These are phyloP conservation scores for Pachypanchax playfairii DNA, from an alignment of 2,113 vertebrate genomes.

Conservation along the genomic window DNA sequence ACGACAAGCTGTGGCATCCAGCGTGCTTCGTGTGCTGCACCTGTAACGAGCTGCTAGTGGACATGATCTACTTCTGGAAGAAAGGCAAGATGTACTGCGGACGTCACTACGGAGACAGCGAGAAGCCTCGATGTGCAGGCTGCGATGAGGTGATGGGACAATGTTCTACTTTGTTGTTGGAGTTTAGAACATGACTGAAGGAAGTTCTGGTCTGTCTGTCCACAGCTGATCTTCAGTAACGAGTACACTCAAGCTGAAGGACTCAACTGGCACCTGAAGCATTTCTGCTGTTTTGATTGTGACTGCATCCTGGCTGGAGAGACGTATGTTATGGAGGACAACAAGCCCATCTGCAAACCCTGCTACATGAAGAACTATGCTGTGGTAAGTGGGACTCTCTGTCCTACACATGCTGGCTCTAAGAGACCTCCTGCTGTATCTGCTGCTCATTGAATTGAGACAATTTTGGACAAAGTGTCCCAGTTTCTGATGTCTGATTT, in stretches of 20 bases:
- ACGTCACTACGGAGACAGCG: slow-evolving; percentile 97
- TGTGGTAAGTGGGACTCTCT: slow-evolving; percentile 90
- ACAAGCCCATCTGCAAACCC: slow-evolving; percentile 91
- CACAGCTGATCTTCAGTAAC: slow-evolving; percentile 95
- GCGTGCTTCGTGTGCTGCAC: slow-evolving; percentile 91
- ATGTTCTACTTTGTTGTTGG: no score
- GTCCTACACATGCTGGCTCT: no score
- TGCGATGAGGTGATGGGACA: slow-evolving; percentile 90
- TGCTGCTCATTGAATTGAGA: no score
- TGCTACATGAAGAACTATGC: slow-evolving; percentile 96
- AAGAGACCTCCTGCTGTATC: no score
- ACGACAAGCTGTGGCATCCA: slow-evolving; percentile 95
- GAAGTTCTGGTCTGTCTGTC: neutral
- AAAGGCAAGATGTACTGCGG: slow-evolving; percentile 93
- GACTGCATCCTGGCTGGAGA: slow-evolving; percentile 93
- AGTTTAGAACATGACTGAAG: neutral
- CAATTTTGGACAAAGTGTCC: no score
- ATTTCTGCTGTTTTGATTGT: slow-evolving; percentile 99
- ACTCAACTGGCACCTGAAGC: slow-evolving; percentile 97
- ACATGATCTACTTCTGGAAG: slow-evolving; percentile 99
- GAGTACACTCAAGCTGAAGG: slow-evolving; percentile 97
- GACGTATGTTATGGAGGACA: slow-evolving; percentile 92
- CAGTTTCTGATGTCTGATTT: no score
- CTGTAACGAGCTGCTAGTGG: slow-evolving; percentile 92
- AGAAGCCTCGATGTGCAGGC: slow-evolving; percentile 94